Evolutionary conservation across 1,140 invertebrate species (phyloP).

Genomic region (Leptinotarsa lineolata): DNA sequence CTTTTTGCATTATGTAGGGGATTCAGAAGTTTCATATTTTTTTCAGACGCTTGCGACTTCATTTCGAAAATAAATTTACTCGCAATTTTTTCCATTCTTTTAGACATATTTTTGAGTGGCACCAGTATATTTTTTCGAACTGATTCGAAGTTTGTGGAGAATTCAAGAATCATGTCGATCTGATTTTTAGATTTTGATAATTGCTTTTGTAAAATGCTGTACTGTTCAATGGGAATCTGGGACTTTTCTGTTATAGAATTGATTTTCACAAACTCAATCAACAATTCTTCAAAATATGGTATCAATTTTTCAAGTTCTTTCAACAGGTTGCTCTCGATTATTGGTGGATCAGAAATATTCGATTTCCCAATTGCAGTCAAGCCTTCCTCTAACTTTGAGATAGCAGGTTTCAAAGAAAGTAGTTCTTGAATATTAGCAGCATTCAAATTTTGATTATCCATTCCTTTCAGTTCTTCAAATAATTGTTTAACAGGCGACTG

Average conservation of each 20-base stretch:
- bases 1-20: conserved; percentile 20
- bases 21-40: conserved; percentile 12
- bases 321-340: not conserved
- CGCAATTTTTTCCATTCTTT: not conserved
- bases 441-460: not conserved
- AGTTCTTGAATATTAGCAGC: not conserved
- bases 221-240: not conserved
- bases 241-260: conserved; percentile 31
- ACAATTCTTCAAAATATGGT: conserved; percentile 32
- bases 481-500: conserved; percentile 16
- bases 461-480: conserved; percentile 14
- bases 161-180: conserved; percentile 23
- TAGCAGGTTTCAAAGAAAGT: not conserved
- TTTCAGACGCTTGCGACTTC: not conserved
- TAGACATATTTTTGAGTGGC: not conserved
- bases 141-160: not conserved
- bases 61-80: not conserved
- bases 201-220: conserved; percentile 16
- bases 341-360: not conserved
- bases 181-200: conserved; percentile 23
- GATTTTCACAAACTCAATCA: conserved; percentile 37
- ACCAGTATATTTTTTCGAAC: conserved; percentile 16
- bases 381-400: not conserved
- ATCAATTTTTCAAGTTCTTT: conserved; percentile 21
- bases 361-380: conserved; percentile 7